Conservation (phyloP, 2,113 vertebrate genomes). For the Aythya baeri region DNA sequence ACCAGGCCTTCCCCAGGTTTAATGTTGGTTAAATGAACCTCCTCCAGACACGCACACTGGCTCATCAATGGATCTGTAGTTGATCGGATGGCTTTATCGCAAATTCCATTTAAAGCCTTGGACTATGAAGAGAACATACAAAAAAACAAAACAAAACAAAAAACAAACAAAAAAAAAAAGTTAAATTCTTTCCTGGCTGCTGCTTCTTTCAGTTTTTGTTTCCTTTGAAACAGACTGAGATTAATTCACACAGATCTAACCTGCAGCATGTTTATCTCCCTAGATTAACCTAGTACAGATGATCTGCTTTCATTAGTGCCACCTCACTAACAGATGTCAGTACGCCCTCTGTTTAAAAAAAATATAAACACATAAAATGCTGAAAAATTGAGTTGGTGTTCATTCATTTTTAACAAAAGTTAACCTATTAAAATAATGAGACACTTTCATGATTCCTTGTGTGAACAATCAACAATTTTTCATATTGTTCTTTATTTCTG, state of each 20-base stretch:
- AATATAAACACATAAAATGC: background rate
- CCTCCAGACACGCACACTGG: conserved; percentile 86
- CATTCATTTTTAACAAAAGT: background rate
- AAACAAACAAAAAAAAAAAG: background rate
- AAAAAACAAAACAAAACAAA: background rate
- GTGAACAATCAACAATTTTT: background rate
- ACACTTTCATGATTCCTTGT: background rate
- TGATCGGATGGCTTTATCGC: conserved; percentile 86
- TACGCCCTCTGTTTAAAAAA: background rate
- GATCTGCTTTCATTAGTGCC: background rate
- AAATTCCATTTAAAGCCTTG: conserved; percentile 88
- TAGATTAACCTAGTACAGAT: background rate
- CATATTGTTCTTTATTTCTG: background rate
- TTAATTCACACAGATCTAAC: background rate
- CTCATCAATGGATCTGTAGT: conserved; percentile 85
- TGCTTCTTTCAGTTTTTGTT: background rate
- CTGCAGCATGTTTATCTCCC: background rate
- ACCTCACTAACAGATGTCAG: background rate
- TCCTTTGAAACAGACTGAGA: background rate
- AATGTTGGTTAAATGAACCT: conserved; percentile 87
- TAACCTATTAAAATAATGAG: background rate
- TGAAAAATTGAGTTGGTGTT: background rate
- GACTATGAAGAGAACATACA: conserved; percentile 76
- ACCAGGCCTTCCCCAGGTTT: conserved; percentile 93
- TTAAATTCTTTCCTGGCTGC: background rate